Base-by-base conservation (phyloP, 2,797 vertebrate genomes). In the Morus bassanus region DNA sequence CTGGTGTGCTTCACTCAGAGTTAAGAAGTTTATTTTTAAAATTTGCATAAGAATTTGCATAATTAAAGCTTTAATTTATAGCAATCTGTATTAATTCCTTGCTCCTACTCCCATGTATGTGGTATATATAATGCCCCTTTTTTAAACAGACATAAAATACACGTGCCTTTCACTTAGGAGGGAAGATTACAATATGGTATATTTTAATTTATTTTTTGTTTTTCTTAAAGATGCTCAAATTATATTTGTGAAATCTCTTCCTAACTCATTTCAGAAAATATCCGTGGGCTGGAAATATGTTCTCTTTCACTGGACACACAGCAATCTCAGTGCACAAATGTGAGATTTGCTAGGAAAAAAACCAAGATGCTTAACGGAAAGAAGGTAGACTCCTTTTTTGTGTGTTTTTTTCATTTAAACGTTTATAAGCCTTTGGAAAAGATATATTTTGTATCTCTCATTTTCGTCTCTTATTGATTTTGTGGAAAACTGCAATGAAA, bases 211-310 rank as follows among this genome's bases (percentile, higher is more conserved):
- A 3, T 31, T 54, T 82, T 83, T 73, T 82, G 10, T 39, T 63
- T 76, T 95, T 92, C 63, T 76, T 85, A 60, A 88, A 72, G 18
- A 27, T 75, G 57, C 17, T 83, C 7, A 45, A 67, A 85, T 57
- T 81, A 18, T 17, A 28, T 27, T 93, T 87, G 89, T 85, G 48
- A 86, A 88, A 91, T 57, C 37, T 94, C 31, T 95, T 95, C 84
- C 77, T 69, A 76, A 88, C 60, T 95, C 4, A 73, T 97, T 96
- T 77, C 96, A 98, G 98, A 96, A 85, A 95, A 94, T 73, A 73
- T 98, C 43, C 96, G 94, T 88, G 98, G 98, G 10, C 93, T 98
- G 87, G 97, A 98, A 96, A 97, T 97, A 79, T 98, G 98, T 69
- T 91, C 94, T 77, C 46, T 96, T 64, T 96, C 96, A 48, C 23